These are phyloP conservation scores for Falco rusticolus DNA, from an alignment of 2,797 vertebrate genomes.

Conservation along the genomic window DNA sequence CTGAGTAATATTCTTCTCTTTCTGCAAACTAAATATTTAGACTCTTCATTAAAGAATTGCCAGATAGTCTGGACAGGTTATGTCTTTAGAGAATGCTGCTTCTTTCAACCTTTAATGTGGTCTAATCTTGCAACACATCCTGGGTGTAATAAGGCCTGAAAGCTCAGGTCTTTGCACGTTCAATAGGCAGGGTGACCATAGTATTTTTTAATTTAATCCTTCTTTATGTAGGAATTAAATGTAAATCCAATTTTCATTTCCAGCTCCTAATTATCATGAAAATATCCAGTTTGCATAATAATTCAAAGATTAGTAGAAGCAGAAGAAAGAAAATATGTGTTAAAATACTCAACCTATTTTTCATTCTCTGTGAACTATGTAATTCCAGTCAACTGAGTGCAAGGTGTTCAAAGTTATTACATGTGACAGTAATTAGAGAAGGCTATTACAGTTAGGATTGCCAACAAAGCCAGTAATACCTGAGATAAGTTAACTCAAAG, in stretches of 20 bases:
- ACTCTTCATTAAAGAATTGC: not conserved
- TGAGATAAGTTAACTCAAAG: not conserved
- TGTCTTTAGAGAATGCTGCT: not conserved
- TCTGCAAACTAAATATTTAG: not conserved
- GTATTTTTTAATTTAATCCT: conserved; percentile 14
- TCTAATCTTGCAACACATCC: not conserved
- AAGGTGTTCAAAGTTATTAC: not conserved
- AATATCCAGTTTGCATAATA: conserved; percentile 14
- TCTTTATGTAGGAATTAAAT: conserved; percentile 27
- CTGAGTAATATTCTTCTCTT: not conserved
- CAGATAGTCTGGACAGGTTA: not conserved
- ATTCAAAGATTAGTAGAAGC: conserved; percentile 9
- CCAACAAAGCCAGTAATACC: not conserved
- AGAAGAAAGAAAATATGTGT: not conserved
- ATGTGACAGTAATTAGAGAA: not conserved
- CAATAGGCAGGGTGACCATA: not conserved
- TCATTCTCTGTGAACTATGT: not conserved
- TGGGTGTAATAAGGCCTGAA: not conserved
- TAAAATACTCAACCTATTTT: not conserved
- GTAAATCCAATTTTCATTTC: conserved; percentile 36
- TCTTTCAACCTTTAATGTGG: not conserved
- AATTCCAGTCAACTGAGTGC: not conserved
- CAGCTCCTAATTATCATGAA: conserved; percentile 24
- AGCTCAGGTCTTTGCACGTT: not conserved
- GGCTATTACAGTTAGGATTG: not conserved